Conservation (phyloP, 2,797 vertebrate species). For the Spinus olivaceus region DNA sequence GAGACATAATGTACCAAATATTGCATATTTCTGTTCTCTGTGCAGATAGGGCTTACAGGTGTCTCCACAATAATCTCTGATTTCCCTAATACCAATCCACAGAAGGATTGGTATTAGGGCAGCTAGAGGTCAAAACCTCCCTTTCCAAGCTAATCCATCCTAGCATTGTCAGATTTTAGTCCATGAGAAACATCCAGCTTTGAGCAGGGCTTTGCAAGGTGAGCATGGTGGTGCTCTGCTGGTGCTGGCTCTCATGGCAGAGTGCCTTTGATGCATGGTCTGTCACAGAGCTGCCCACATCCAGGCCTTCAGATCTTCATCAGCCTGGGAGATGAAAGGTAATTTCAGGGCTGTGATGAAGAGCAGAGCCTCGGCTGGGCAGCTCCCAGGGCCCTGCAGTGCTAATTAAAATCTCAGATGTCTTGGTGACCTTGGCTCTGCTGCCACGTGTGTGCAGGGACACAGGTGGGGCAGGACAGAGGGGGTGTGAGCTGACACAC, state of each 20-base stretch:
- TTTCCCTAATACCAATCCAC: not conserved
- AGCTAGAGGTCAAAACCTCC: not conserved
- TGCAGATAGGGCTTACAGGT: not conserved
- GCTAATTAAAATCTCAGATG: not conserved
- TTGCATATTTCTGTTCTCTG: not conserved
- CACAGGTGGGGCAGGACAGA: not conserved
- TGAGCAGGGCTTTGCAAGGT: not conserved
- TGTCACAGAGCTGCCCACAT: not conserved
- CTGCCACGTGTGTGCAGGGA: not conserved
- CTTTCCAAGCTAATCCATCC: not conserved
- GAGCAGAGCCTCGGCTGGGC: not conserved
- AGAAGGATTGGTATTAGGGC: not conserved
- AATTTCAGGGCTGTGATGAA: not conserved
- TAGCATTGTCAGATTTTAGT: not conserved
- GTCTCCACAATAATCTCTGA: not conserved
- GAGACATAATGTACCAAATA: not conserved
- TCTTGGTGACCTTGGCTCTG: not conserved
- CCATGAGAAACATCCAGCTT: not conserved
- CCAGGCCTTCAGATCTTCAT: not conserved
- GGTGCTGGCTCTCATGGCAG: not conserved
- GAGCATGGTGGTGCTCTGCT: not conserved
- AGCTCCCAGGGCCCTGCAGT: not conserved
- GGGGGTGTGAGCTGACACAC: not conserved
- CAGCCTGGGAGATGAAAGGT: not conserved
- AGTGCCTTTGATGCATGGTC: not conserved